Evolutionary conservation across 2,113 vertebrate species (phyloP), one percentile per base, ranked within the genome.

Genomic region (Chlamydotis undulata): DNA sequence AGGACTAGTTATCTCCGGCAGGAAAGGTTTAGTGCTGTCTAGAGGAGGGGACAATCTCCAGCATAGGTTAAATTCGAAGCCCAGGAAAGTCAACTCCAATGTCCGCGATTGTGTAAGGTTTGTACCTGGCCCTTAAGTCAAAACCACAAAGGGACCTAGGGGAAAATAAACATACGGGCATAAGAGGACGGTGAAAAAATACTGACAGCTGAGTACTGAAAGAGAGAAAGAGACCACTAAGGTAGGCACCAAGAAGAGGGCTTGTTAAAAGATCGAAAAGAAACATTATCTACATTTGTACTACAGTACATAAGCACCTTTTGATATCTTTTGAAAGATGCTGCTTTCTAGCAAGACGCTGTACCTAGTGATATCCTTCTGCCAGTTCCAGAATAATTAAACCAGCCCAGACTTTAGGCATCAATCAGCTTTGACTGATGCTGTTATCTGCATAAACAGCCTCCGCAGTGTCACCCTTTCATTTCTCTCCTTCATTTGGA

Each of bases 1-100:
- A 92, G 87, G 90, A 94, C 67, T 84, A 93, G 90, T 91, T 94
- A 87, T 73, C 19, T 67, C 37, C 83, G 67, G 63, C 87, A 93
- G 41, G 37, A 29, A 95, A 79, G 84, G 92, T 93, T 92, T 80
- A 97, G 71, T 47, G 52, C 64, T 83, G 49, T 41, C 75, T 87
- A 76, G 89, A 89, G 78, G 81, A 94, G 63, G 55, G 70, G 82
- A 87, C 22, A 9, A 67, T 69, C 87, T 78, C 61, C 61, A 90
- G 61, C 53, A 87, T 0, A 93, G 81, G 92, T 84, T 84, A 74
- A 77, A 89, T 81, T 4, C 84, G 87, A 89, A 94, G 82, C 55
- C 77, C 43, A 37, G 64, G 43, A 25, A 93, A 83, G 80, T 50
- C 80, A 91, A 21, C 9, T 16, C 53, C 60, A 21, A 31, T 47